phyloP scores from a whole-genome alignment of 1,140 invertebrate genomes.

The Solen grandis region DNA sequence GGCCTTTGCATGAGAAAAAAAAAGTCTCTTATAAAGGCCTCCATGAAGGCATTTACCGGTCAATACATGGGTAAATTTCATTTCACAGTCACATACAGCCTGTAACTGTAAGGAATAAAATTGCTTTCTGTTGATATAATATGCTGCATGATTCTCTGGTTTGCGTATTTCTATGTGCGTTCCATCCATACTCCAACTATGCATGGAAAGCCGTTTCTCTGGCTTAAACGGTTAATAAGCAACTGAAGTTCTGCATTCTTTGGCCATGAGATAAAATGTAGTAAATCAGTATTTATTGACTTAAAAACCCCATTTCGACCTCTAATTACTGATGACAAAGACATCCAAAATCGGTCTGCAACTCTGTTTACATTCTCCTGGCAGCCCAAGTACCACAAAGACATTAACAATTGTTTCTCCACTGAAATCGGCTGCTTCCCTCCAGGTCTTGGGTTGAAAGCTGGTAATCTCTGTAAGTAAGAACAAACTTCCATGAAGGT shows the following conservation, averaged over 20 bases:
- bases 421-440: conserved; percentile 29
- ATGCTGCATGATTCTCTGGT: conserved; percentile 33
- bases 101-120: conserved; percentile 53
- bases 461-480: conserved; percentile 7
- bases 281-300: conserved; percentile 27
- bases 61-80: conserved; percentile 52
- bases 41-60: too few species aligned
- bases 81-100: conserved; percentile 46
- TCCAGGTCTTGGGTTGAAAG: conserved; percentile 5
- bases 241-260: background rate
- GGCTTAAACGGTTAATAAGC: conserved; percentile 7
- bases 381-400: conserved; percentile 53
- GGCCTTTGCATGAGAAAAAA: too few species aligned
- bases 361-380: conserved; percentile 36
- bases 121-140: conserved; percentile 61
- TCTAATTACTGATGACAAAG: conserved; percentile 40
- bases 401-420: conserved; percentile 51
- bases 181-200: conserved; percentile 60
- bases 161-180: conserved; percentile 59
- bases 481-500: conserved; percentile 2
- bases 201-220: conserved; percentile 54
- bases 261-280: conserved; percentile 45
- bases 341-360: conserved; percentile 56
- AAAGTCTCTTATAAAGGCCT: too few species aligned
- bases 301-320: conserved; percentile 25